Evolutionary conservation across 2,888 invertebrate genomes (phyloP).

Genomic region (Epistrophella euchroma): DNA sequence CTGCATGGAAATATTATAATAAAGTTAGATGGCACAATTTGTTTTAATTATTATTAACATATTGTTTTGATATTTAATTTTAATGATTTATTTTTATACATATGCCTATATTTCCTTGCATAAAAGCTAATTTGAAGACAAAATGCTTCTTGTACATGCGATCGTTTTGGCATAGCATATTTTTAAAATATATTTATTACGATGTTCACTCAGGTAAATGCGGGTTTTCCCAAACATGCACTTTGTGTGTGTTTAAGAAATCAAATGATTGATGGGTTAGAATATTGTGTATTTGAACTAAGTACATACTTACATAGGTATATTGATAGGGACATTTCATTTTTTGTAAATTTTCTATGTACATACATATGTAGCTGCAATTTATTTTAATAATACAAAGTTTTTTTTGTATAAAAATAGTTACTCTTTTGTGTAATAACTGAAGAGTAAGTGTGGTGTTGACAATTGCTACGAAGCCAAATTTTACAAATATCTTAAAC

Average conservation of each 20-base stretch:
- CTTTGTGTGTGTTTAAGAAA: not conserved
- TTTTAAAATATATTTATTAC: conserved; percentile 40
- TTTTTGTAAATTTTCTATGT: no score
- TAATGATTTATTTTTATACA: conserved; percentile 17
- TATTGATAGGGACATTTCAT: no score
- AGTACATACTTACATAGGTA: no score
- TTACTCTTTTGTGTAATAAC: no score
- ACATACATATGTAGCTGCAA: no score
- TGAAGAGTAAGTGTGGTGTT: no score
- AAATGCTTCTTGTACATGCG: conserved; percentile 60
- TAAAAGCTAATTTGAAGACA: conserved; percentile 19
- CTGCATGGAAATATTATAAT: conserved; percentile 28
- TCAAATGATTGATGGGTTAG: not conserved
- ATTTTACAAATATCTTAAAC: no score
- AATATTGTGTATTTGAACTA: no score
- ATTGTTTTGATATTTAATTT: conserved; percentile 61
- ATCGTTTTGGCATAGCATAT: conserved; percentile 38
- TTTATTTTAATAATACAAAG: no score
- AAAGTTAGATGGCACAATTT: conserved; percentile 50
- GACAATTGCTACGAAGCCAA: no score
- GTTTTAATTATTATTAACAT: conserved; percentile 50
- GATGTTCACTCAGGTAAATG: conserved; percentile 16
- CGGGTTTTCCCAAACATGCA: conserved; percentile 36
- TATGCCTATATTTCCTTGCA: not conserved
- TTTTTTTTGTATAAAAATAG: no score